These are phyloP conservation scores for Elanoides forficatus DNA, from an alignment of 2,113 vertebrate species.

Conservation along the genomic window DNA sequence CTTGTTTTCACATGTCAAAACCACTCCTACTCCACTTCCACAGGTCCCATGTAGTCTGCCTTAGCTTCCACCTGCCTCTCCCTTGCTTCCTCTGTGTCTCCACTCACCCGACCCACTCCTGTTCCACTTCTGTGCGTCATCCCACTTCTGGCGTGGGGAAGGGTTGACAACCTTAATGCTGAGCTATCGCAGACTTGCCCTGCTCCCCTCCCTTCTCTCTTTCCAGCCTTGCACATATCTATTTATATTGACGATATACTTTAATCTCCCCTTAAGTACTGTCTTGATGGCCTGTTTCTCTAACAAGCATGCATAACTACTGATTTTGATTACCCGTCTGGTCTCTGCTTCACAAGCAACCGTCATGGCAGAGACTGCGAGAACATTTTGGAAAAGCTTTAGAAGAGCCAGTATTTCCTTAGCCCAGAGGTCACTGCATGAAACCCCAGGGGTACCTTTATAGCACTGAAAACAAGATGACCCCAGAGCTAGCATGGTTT, in stretches of 20 bases:
- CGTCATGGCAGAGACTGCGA: neutral
- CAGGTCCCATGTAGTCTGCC: neutral
- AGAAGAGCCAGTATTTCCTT: neutral
- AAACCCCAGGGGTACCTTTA: neutral
- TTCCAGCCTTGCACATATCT: neutral
- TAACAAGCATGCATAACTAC: conserved; percentile 3
- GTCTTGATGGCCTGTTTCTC: conserved; percentile 30
- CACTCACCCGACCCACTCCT: conserved; percentile 5
- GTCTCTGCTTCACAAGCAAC: neutral
- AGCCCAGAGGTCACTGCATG: neutral
- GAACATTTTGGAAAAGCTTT: neutral
- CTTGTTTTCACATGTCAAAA: conserved; percentile 54
- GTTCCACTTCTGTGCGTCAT: neutral
- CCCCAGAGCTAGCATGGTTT: neutral
- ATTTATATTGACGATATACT: conserved; percentile 34
- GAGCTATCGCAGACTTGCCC: neutral
- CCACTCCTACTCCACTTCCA: conserved; percentile 36
- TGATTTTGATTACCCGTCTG: conserved; percentile 23
- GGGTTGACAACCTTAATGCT: neutral
- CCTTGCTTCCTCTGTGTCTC: neutral
- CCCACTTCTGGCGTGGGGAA: neutral
- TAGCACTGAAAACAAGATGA: neutral
- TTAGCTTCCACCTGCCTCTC: conserved; percentile 25
- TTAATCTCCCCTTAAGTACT: conserved; percentile 9
- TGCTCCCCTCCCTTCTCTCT: neutral